Evolutionary conservation across 2,113 vertebrate genomes (phyloP).

Genomic region (Pristiophorus japonicus): DNA sequence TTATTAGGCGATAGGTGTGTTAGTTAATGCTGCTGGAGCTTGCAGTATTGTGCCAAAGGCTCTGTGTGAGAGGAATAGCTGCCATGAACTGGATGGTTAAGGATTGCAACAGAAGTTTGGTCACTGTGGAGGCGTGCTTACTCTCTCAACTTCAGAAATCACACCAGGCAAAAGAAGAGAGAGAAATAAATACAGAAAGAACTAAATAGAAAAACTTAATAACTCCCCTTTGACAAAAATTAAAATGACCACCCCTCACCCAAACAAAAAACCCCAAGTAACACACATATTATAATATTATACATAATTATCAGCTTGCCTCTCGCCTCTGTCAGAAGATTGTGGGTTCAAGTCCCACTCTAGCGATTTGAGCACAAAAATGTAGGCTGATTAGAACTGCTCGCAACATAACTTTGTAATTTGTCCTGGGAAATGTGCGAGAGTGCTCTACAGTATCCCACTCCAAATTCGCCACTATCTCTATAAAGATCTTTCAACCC

Average conservation of each 20-base stretch:
- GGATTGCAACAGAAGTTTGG: background rate
- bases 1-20: background rate
- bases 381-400: background rate
- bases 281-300: background rate
- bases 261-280: background rate
- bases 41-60: background rate
- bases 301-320: too few relatives aligned
- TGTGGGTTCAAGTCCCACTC: background rate
- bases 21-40: background rate
- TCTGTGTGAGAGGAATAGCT: background rate
- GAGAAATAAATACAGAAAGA: background rate
- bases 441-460: background rate
- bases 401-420: background rate
- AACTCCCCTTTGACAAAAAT: background rate
- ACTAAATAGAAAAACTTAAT: background rate
- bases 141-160: background rate
- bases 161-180: background rate
- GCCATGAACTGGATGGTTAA: background rate
- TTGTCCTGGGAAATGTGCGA: too few relatives aligned
- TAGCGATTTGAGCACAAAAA: background rate
- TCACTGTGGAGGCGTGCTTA: background rate
- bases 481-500: background rate
- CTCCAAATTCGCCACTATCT: background rate
- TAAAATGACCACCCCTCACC: background rate
- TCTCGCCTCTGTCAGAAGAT: background rate